Evolutionary conservation across 2,113 vertebrate species (phyloP).

Genomic region (Isurus oxyrinchus): DNA sequence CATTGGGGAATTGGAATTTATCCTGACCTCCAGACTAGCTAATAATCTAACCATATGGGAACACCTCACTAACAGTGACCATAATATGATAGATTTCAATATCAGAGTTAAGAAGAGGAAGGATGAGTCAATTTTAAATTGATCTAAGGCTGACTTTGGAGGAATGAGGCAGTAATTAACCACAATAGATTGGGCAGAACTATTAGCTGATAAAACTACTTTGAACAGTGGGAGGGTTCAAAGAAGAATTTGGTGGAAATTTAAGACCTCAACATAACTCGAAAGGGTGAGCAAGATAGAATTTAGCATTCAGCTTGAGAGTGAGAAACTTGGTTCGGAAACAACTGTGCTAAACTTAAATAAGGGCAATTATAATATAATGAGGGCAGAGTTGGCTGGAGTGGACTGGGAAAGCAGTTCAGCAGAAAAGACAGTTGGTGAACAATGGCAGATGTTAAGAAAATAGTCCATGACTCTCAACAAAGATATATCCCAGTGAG

Average conservation of each 20-base stretch:
- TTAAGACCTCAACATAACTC: neutral
- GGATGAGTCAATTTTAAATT: neutral
- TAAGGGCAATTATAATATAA: no score
- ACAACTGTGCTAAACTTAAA: no score
- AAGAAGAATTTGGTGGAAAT: neutral
- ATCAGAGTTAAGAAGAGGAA: neutral
- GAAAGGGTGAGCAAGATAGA: neutral
- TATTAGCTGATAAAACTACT: neutral
- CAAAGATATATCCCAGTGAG: no score
- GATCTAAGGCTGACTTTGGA: neutral
- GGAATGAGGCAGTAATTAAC: neutral
- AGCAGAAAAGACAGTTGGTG: no score
- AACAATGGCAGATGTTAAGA: no score
- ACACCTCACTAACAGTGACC: neutral
- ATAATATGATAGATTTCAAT: neutral
- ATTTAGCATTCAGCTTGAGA: no score
- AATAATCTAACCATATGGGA: neutral
- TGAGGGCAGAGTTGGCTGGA: no score
- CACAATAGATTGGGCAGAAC: neutral
- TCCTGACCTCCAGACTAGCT: neutral
- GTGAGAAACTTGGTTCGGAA: no score
- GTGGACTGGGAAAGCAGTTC: no score
- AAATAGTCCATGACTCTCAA: no score
- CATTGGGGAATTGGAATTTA: neutral
- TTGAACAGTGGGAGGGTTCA: neutral